phyloP scores from a whole-genome alignment of 2,797 vertebrate species.

The Aldrovandia affinis region DNA sequence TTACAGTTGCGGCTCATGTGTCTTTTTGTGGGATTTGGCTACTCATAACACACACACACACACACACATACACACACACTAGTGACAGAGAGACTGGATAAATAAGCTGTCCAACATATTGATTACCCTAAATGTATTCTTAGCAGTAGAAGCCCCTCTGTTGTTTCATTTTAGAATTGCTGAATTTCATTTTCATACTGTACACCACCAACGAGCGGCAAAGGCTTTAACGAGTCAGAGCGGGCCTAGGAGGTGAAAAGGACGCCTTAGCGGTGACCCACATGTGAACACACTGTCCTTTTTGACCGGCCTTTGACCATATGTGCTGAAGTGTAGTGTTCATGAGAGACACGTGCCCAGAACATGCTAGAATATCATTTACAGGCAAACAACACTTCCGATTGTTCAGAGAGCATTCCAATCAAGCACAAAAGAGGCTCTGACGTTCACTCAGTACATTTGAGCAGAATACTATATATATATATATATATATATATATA shows the following conservation, averaged over 20 bases:
- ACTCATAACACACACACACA: neutral
- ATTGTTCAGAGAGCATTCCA: slow-evolving; percentile 1
- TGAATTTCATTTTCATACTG: neutral
- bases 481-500: slow-evolving; percentile 42
- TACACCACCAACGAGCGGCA: neutral
- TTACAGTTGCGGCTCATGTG: neutral
- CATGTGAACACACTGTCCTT: neutral
- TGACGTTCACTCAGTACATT: slow-evolving; percentile 44
- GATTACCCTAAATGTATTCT: slow-evolving; percentile 14
- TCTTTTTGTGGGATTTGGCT: too few relatives aligned
- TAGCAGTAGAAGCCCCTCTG: slow-evolving; percentile 3
- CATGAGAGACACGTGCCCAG: neutral
- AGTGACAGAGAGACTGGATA: neutral
- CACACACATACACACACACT: neutral
- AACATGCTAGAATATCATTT: neutral
- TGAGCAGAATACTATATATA: slow-evolving; percentile 46
- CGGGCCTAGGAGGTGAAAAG: slow-evolving; percentile 49
- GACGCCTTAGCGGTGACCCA: neutral
- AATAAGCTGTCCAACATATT: neutral
- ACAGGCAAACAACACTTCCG: neutral
- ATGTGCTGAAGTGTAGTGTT: neutral
- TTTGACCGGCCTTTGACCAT: neutral
- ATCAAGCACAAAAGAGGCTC: slow-evolving; percentile 21
- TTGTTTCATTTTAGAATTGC: neutral
- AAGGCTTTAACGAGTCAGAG: slow-evolving; percentile 41